phyloP scores from a whole-genome alignment of 2,797 vertebrate species.

The Artibeus jamaicensis region DNA sequence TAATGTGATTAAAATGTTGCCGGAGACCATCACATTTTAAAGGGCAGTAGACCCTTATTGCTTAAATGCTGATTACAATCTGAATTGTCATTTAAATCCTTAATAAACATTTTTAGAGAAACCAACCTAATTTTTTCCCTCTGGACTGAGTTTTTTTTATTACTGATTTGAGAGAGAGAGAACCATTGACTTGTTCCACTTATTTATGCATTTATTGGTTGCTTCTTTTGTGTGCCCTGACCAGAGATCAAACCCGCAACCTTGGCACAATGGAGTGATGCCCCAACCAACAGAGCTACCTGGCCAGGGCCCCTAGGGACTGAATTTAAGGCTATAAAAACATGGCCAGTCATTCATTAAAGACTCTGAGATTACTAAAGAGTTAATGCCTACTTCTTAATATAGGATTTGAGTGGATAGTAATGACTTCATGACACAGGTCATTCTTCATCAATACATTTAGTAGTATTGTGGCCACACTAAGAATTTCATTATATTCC shows the following conservation, averaged over 20 bases:
- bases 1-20: slow-evolving; percentile 40
- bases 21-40: slow-evolving; percentile 37
- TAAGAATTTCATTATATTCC: slow-evolving; percentile 1
- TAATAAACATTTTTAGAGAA: slow-evolving; percentile 52
- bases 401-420: background rate
- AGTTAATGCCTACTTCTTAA: slow-evolving; percentile 37
- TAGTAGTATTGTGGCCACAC: background rate
- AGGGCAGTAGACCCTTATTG: slow-evolving; percentile 30
- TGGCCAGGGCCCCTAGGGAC: background rate
- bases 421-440: background rate
- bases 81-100: background rate
- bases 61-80: slow-evolving; percentile 27
- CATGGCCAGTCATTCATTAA: slow-evolving; percentile 42
- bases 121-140: slow-evolving; percentile 14
- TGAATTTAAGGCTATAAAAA: slow-evolving; percentile 17
- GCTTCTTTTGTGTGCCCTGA: background rate
- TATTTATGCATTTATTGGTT: background rate
- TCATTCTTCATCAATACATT: background rate
- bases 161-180: background rate
- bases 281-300: background rate
- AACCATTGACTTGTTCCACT: background rate
- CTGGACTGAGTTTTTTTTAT: background rate
- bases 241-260: background rate
- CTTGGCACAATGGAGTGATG: background rate
- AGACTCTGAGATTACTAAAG: slow-evolving; percentile 5